Conservation (phyloP, 2,888 invertebrate species). For the Cantharis rustica region DNA sequence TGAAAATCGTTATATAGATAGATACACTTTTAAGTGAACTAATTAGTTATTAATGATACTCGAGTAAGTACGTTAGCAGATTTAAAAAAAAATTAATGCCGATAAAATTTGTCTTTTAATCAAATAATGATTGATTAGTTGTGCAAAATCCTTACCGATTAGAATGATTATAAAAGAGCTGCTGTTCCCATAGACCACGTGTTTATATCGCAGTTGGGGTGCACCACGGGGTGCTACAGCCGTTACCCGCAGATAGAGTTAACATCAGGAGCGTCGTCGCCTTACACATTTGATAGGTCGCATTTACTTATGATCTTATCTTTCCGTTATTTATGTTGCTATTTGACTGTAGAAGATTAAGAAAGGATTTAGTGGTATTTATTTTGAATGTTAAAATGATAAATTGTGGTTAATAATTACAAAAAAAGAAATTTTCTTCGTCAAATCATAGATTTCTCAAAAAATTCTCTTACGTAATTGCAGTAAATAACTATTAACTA, state of each 20-base stretch:
- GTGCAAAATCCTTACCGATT: slow-evolving; percentile 42
- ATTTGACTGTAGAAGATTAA: slow-evolving; percentile 50
- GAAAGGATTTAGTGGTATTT: slow-evolving; percentile 52
- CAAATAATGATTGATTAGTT: slow-evolving; percentile 37
- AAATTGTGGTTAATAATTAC: slow-evolving; percentile 10
- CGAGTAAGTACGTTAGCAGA: background rate
- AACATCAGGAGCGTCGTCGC: slow-evolving; percentile 44
- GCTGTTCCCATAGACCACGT: slow-evolving; percentile 45
- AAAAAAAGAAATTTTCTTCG: background rate
- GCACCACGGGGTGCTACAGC: slow-evolving; percentile 41
- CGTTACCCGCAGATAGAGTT: slow-evolving; percentile 46
- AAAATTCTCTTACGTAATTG: background rate
- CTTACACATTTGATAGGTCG: slow-evolving; percentile 43
- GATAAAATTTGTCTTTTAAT: slow-evolving; percentile 28
- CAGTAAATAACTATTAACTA: background rate
- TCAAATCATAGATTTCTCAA: background rate
- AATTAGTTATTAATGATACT: background rate
- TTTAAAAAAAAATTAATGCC: background rate
- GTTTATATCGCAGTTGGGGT: slow-evolving; percentile 39
- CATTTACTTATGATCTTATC: slow-evolving; percentile 40
- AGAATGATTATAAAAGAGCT: slow-evolving; percentile 45
- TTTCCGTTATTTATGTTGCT: slow-evolving; percentile 42
- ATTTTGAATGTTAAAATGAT: slow-evolving; percentile 34
- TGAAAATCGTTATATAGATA: background rate
- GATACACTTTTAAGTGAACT: background rate